These are phyloP conservation scores for Podarcis lilfordi DNA, from an alignment of 2,797 vertebrate genomes.

Conservation along the genomic window DNA sequence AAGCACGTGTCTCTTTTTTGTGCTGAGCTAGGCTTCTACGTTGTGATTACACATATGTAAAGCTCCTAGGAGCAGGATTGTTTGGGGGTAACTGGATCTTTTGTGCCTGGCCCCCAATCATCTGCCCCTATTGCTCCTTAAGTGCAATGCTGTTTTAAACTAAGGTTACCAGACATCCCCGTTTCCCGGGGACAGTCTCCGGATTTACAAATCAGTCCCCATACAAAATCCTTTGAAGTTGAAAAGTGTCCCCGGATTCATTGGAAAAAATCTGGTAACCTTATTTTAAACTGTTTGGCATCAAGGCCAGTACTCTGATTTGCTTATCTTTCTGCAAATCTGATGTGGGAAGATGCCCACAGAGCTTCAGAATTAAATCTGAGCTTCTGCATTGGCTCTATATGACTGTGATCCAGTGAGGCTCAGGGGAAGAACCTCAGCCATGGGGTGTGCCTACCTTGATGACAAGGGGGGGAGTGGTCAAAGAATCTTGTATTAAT, in stretches of 20 bases:
- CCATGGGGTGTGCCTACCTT: neutral
- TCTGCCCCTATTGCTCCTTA: too few species aligned
- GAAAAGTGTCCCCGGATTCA: too few species aligned
- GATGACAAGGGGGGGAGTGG: neutral
- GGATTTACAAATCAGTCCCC: too few species aligned
- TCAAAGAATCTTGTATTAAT: neutral
- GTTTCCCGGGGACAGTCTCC: too few species aligned
- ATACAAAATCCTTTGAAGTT: too few species aligned
- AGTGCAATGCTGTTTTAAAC: neutral
- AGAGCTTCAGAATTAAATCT: neutral
- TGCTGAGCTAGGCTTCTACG: too few species aligned
- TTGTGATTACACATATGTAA: too few species aligned
- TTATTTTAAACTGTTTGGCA: neutral
- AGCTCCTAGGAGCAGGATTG: too few species aligned
- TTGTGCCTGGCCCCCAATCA: too few species aligned
- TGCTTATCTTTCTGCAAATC: neutral
- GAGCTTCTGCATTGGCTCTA: neutral
- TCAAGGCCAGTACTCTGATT: neutral
- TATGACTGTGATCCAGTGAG: neutral
- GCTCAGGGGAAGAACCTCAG: neutral
- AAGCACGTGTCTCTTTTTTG: neutral
- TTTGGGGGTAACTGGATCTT: too few species aligned
- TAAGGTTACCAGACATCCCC: too few species aligned
- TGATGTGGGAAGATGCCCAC: neutral
- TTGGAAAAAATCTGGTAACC: too few species aligned